A percentile compares a stretch with the other conserved stretches of the same genome.
phyloP scores from a whole-genome alignment of 2,113 vertebrate genomes.

The Xiphophorus couchianus region DNA sequence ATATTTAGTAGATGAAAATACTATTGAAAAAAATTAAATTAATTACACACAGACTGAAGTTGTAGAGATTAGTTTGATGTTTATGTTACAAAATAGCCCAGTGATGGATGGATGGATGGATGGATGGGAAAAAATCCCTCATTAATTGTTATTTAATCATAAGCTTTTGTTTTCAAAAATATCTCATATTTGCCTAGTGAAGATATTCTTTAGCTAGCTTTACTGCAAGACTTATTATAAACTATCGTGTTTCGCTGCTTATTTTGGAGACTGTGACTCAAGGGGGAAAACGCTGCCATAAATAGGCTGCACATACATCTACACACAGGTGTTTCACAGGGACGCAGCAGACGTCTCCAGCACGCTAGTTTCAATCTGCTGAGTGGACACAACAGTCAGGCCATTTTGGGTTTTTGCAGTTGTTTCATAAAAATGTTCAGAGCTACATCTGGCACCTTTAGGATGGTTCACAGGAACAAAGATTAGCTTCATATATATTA shows the following conservation, averaged over 20 bases:
- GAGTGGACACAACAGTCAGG: conserved; percentile 38
- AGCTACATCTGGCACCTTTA: conserved; percentile 18
- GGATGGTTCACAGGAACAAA: background rate
- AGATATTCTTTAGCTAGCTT: background rate
- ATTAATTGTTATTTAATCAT: too few species aligned
- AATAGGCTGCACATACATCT: conserved; percentile 13
- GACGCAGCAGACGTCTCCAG: conserved; percentile 7
- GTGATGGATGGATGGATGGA: too few species aligned
- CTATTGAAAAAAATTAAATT: too few species aligned
- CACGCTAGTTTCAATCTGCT: conserved; percentile 43
- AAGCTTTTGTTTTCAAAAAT: background rate
- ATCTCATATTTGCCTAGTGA: background rate
- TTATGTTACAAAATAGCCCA: too few species aligned
- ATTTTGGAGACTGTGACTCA: conserved; percentile 33
- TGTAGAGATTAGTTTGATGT: too few species aligned
- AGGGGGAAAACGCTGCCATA: conserved; percentile 15
- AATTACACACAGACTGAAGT: too few species aligned
- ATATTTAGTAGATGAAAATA: too few species aligned
- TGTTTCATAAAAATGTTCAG: conserved; percentile 30
- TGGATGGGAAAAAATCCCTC: too few species aligned
- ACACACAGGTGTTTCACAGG: conserved; percentile 42
- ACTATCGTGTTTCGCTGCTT: conserved; percentile 16
- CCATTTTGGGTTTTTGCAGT: conserved; percentile 27
- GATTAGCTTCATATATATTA: too few species aligned
- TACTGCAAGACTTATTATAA: conserved; percentile 3